Percentiles rank a stretch among this genome's conserved stretches.
These are phyloP conservation scores for Amphipoea lucens DNA, from an alignment of 2,888 invertebrate species.

Conservation along the genomic window DNA sequence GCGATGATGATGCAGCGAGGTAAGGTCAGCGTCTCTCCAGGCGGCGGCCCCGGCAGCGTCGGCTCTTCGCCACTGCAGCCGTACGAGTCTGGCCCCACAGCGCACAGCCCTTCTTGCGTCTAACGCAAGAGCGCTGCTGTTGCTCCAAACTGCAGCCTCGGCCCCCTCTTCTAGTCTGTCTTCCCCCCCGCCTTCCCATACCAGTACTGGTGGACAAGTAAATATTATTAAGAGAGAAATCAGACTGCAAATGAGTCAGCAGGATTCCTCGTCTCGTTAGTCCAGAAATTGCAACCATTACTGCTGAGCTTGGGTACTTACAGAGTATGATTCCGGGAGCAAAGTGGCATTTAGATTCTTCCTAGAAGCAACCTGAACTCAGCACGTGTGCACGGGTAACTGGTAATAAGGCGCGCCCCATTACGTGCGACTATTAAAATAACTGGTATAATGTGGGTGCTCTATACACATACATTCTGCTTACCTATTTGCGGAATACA, in stretches of 20 bases:
- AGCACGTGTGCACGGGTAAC: background rate
- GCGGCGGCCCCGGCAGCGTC: conserved; percentile 76
- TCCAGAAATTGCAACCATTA: background rate
- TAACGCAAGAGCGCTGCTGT: conserved; percentile 85
- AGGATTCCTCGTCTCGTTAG: background rate
- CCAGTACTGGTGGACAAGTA: conserved; percentile 76
- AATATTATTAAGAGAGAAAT: background rate
- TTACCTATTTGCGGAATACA: background rate
- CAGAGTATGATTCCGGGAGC: background rate
- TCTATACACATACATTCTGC: background rate
- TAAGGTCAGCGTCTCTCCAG: conserved; percentile 87
- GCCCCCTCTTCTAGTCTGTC: conserved; percentile 79
- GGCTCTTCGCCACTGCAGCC: conserved; percentile 86
- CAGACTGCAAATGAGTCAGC: background rate
- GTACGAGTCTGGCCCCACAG: conserved; percentile 85
- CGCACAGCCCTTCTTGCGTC: conserved; percentile 86
- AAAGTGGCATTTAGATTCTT: background rate
- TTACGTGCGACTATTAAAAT: background rate
- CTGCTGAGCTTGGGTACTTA: background rate
- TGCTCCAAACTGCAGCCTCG: conserved; percentile 88
- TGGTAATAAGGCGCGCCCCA: background rate
- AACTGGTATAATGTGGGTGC: background rate
- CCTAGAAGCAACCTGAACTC: background rate
- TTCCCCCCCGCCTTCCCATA: conserved; percentile 88
- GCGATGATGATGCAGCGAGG: conserved; percentile 85